These are phyloP conservation scores for Cariama cristata DNA, from an alignment of 2,113 vertebrate genomes.

Conservation along the genomic window DNA sequence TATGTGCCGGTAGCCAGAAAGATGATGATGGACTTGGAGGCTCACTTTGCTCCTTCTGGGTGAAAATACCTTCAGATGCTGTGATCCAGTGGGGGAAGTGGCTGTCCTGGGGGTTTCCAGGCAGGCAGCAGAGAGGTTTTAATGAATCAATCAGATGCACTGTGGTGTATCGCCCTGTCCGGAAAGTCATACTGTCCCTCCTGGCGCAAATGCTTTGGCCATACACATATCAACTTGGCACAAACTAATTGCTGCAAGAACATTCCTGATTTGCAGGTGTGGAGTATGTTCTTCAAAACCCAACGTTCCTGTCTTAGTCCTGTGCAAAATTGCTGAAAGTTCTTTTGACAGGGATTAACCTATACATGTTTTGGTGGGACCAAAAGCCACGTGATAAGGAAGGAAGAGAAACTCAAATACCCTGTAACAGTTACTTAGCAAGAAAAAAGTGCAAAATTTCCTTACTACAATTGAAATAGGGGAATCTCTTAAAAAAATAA, in stretches of 20 bases:
- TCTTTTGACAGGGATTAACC: neutral
- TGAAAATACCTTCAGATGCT: neutral
- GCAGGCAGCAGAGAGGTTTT: neutral
- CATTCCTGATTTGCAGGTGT: neutral
- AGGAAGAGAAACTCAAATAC: neutral
- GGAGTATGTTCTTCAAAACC: neutral
- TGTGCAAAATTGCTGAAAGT: neutral
- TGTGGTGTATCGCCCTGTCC: neutral
- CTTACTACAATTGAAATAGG: neutral
- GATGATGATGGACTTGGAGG: neutral
- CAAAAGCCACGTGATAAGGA: neutral
- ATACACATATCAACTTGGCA: neutral
- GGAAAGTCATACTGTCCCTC: neutral
- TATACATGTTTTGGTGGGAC: neutral
- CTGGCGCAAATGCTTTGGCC: neutral
- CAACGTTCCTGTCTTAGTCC: neutral
- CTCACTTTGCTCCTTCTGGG: neutral
- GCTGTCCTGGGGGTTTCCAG: neutral
- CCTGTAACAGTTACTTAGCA: neutral
- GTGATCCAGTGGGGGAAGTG: neutral
- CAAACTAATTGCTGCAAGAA: neutral
- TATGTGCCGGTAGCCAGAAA: neutral
- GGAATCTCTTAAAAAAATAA: neutral
- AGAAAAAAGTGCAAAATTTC: neutral
- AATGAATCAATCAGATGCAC: neutral